phyloP scores from a whole-genome alignment of 2,797 vertebrate species.

The Prunella strophiata region DNA sequence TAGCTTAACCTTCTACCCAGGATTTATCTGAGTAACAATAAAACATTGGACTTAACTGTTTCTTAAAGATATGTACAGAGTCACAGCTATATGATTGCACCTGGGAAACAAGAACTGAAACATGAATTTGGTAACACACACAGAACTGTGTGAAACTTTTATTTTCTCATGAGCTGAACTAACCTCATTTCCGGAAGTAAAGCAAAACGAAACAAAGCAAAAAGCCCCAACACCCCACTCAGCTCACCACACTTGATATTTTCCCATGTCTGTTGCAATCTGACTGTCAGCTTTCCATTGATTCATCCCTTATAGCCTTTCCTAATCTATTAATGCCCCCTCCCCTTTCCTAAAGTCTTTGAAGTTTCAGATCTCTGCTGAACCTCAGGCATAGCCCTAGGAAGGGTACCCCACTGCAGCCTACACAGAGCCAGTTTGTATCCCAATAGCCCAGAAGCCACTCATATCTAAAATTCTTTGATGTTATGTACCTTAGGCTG shows the following conservation, averaged over 20 bases:
- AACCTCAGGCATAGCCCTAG: slow-evolving; percentile 20
- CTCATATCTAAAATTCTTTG: slow-evolving; percentile 40
- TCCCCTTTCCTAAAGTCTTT: slow-evolving; percentile 15
- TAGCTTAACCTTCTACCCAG: neutral
- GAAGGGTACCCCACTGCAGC: neutral
- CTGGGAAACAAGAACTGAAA: neutral
- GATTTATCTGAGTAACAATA: neutral
- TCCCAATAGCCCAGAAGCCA: slow-evolving; percentile 18
- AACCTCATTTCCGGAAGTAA: neutral
- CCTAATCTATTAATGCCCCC: neutral
- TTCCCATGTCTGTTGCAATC: neutral
- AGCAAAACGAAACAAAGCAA: neutral
- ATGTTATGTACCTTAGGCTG: slow-evolving; percentile 26
- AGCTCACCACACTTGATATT: neutral
- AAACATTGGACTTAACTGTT: neutral
- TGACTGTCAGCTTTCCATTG: neutral
- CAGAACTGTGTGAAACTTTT: neutral
- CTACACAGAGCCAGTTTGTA: neutral
- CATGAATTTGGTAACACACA: neutral
- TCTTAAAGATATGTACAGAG: neutral
- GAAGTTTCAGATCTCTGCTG: slow-evolving; percentile 45
- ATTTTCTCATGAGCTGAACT: neutral
- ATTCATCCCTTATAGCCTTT: neutral
- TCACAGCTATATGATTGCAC: neutral
- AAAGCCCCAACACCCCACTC: neutral